phyloP scores from a whole-genome alignment of 2,888 invertebrate species.

The Frankliniella fusca region DNA sequence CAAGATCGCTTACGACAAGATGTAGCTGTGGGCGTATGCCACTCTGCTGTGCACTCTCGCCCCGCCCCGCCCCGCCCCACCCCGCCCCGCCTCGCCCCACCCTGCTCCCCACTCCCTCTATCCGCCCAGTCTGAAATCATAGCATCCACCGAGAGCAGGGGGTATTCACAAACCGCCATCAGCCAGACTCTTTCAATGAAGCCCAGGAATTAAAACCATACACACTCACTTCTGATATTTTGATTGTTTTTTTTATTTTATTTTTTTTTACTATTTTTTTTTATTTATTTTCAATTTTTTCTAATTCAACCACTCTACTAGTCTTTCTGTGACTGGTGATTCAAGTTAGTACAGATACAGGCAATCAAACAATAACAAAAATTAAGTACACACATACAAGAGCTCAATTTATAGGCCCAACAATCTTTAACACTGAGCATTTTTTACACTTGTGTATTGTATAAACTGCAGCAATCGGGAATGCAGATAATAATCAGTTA shows the following conservation, averaged over 20 bases:
- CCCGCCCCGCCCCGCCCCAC: neutral
- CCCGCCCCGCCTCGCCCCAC: neutral
- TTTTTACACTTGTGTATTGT: no score
- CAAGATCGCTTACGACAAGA: constrained; percentile 21
- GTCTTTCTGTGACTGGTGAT: no score
- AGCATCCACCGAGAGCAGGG: neutral
- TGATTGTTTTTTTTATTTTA: neutral
- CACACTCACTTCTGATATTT: neutral
- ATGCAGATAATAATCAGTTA: neutral
- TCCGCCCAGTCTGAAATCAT: no score
- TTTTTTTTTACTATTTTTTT: neutral
- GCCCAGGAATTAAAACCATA: neutral
- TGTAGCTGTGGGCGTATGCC: neutral
- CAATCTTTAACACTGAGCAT: no score
- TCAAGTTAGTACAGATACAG: no score
- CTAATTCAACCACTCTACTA: neutral
- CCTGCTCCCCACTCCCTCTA: neutral
- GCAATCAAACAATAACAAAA: no score
- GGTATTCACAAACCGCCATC: neutral
- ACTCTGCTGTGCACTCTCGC: neutral
- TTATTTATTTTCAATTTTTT: neutral
- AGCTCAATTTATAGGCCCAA: no score
- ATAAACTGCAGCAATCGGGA: no score
- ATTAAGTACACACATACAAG: no score
- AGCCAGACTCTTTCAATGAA: neutral